Base-by-base conservation (phyloP, 2,113 vertebrate species). In the Chroicocephalus ridibundus region DNA sequence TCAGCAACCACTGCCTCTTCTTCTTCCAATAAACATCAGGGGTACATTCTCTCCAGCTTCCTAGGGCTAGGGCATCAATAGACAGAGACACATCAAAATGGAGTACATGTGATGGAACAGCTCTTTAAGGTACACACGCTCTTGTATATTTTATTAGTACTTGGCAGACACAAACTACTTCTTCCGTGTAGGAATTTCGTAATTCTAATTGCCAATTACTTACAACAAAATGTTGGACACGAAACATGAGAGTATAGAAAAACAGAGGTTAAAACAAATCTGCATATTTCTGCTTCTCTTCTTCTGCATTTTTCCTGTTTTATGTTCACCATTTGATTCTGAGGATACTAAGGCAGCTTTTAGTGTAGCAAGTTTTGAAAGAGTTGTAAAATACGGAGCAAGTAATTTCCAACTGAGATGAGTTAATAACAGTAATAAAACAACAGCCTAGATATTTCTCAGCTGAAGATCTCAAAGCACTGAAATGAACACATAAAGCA, bases 391-490 rank as follows among this genome's bases (percentile, higher is more conserved):
- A 88, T 88, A 77, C 4, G 4, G 54, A 91, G 46, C 32, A 81
- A 91, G 64, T 68, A 26, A 81, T 85, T 85, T 88, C 88, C 80
- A 88, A n/a, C 69, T 44, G 64, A 68, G 52, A 55, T 88, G 64
- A 81, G 52, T 91, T 95, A 95, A 85, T 82, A 78, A 52, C 49
- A 68, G 80, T 85, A 82, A 85, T 78, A 85, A 88, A 85, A 71
- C 46, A 68, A 79, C 60, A 83, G 51, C 42, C 86, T 68, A 87
- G 42, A 13, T 71, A 71, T 62, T 90, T 76, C 62, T 68, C 58
- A 90, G 62, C 26, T 66, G 78, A 96, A 62, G 68, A 87, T 77
- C 74, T 83, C 74, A 84, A 84, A 90, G 57, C 42, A 38, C 47
- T 76, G 74, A 84, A 38, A 90, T 83, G 51, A 91, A 71, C 38